Evolutionary conservation across 2,888 invertebrate species (phyloP).

Genomic region (Cyaniris semiargus): DNA sequence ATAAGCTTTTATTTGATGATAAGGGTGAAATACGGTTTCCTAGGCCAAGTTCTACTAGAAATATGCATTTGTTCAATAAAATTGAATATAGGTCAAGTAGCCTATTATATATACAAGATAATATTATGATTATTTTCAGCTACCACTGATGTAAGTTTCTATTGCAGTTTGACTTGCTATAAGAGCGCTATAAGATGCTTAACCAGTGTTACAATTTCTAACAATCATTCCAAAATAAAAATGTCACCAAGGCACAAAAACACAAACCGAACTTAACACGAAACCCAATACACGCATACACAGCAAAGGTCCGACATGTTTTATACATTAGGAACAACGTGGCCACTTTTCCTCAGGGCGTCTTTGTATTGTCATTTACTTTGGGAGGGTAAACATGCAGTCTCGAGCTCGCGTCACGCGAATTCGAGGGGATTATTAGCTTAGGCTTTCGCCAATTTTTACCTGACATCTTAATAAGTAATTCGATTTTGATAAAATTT

Average conservation of each 20-base stretch:
- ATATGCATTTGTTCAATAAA: no score
- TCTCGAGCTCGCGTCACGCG: slow-evolving; percentile 41
- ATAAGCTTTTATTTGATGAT: no score
- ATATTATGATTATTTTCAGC: no score
- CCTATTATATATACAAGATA: no score
- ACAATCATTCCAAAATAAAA: no score
- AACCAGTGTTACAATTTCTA: no score
- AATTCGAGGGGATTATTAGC: slow-evolving; percentile 37
- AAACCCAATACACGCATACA: slow-evolving; percentile 15
- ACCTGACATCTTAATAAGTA: not conserved
- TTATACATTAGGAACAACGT: slow-evolving; percentile 57
- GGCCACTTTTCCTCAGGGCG: slow-evolving; percentile 63
- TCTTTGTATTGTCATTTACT: slow-evolving; percentile 78
- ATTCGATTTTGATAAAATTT: slow-evolving; percentile 17
- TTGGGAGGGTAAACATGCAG: slow-evolving; percentile 71
- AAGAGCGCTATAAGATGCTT: no score
- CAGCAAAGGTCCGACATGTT: slow-evolving; percentile 45
- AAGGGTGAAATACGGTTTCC: no score
- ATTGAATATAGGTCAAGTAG: no score
- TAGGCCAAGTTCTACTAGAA: no score
- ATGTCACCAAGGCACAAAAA: not conserved
- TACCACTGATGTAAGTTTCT: no score
- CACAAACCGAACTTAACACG: not conserved
- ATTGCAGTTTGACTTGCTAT: no score
- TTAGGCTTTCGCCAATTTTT: slow-evolving; percentile 34